Percentiles rank a stretch among this genome's conserved stretches.
phyloP scores from a whole-genome alignment of 2,888 invertebrate genomes.

The Andrena hattorfiana region DNA sequence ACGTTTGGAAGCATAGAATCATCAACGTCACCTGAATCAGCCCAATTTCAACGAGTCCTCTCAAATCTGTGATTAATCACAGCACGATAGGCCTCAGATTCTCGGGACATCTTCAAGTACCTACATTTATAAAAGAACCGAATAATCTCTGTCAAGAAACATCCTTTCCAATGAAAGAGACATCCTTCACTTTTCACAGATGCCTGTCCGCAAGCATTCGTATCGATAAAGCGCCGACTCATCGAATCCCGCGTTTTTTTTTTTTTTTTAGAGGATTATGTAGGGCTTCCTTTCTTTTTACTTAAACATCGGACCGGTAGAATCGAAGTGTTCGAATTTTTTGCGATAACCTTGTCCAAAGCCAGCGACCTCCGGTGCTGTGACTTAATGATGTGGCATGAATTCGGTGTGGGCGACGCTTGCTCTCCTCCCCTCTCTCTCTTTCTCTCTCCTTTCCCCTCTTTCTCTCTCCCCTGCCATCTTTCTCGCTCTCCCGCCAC shows the following conservation, averaged over 20 bases:
- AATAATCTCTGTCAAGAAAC: background rate
- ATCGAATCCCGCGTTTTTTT: background rate
- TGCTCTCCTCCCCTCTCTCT: conserved; percentile 48
- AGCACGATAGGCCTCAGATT: background rate
- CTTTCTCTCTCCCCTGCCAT: conserved; percentile 35
- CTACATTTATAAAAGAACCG: background rate
- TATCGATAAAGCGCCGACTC: background rate
- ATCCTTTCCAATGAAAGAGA: background rate
- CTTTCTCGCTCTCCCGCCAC: conserved; percentile 74
- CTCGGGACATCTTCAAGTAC: background rate
- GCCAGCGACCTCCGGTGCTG: conserved; percentile 66
- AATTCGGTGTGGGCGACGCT: conserved; percentile 79
- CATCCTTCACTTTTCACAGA: background rate
- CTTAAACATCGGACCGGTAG: conserved; percentile 16
- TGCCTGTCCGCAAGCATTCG: background rate
- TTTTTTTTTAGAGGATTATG: conserved; percentile 12
- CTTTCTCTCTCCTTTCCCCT: conserved; percentile 23
- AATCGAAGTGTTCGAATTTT: conserved; percentile 31
- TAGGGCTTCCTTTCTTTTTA: background rate
- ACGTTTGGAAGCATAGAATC: too few species aligned
- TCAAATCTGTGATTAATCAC: background rate
- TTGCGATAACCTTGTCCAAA: conserved; percentile 61
- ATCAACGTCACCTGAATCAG: too few species aligned
- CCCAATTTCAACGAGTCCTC: too few species aligned
- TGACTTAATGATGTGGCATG: conserved; percentile 67